Evolutionary conservation across 2,113 vertebrate genomes (phyloP).

Genomic region (Apteryx owenii): DNA sequence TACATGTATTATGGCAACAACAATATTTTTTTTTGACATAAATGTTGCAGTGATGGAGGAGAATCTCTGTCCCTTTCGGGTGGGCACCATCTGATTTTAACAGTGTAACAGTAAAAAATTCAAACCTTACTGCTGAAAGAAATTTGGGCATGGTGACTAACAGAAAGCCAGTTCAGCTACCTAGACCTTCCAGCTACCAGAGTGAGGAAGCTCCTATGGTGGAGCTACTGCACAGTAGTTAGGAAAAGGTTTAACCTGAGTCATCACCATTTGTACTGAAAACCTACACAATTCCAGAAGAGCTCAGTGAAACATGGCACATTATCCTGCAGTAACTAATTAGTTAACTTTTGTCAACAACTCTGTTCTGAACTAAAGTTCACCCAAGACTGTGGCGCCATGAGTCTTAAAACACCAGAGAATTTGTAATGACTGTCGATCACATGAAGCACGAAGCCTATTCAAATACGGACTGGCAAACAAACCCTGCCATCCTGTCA

Average conservation of each 20-base stretch:
- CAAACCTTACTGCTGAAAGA: not conserved
- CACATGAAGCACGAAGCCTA: not conserved
- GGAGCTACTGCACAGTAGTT: not conserved
- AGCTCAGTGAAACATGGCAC: not conserved
- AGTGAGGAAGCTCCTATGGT: not conserved
- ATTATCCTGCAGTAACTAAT: not conserved
- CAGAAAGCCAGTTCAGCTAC: not conserved
- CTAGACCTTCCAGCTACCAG: not conserved
- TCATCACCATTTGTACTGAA: not conserved
- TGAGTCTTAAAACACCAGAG: constrained; percentile 5
- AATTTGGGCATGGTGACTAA: not conserved
- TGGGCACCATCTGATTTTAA: not conserved
- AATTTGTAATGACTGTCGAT: constrained; percentile 13
- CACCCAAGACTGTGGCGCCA: not conserved
- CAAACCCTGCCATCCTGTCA: not conserved
- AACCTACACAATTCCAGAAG: not conserved
- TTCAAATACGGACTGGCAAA: not conserved
- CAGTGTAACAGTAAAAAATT: not conserved
- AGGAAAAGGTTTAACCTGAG: not conserved
- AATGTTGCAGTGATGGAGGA: not conserved
- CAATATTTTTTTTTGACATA: not conserved
- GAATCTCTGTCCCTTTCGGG: not conserved
- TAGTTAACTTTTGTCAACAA: constrained; percentile 38
- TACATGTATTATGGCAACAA: not conserved
- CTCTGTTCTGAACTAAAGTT: constrained; percentile 15